Percentiles rank a stretch among this genome's conserved stretches.
phyloP scores from a whole-genome alignment of 2,888 invertebrate species.

The Platycheirus albimanus region DNA sequence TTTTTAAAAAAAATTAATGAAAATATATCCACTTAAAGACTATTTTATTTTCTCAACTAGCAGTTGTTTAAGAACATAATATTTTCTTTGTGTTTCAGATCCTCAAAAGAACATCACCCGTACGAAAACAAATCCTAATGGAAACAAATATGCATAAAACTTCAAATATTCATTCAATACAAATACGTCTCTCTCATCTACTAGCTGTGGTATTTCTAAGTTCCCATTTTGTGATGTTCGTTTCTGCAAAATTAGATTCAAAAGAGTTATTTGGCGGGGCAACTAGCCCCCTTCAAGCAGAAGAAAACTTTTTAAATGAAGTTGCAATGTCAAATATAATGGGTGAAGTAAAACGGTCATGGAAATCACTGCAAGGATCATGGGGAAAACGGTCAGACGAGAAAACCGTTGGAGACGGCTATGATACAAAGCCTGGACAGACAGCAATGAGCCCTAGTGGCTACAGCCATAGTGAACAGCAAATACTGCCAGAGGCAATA shows the following conservation, averaged over 20 bases:
- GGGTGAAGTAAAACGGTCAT: slow-evolving; percentile 83
- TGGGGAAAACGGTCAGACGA: slow-evolving; percentile 86
- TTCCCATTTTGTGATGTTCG: neutral
- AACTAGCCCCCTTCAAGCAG: neutral
- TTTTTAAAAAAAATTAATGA: no score
- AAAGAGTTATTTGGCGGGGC: neutral
- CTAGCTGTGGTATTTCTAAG: neutral
- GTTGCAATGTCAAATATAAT: slow-evolving; percentile 30
- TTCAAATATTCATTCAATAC: neutral
- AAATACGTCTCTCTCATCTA: neutral
- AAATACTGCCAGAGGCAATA: slow-evolving; percentile 44
- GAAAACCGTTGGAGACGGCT: slow-evolving; percentile 76
- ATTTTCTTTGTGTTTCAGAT: neutral
- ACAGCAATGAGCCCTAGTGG: slow-evolving; percentile 64
- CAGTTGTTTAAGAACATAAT: no score
- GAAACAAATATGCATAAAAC: neutral
- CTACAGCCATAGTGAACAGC: slow-evolving; percentile 48
- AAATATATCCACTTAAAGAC: no score
- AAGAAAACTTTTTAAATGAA: slow-evolving; percentile 2
- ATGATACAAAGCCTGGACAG: slow-evolving; percentile 74
- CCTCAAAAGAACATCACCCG: neutral
- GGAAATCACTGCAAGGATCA: slow-evolving; percentile 87
- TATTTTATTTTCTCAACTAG: no score
- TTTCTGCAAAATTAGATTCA: neutral
- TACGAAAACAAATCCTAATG: neutral